These are phyloP conservation scores for Periophthalmus modestus DNA, from an alignment of 2,113 vertebrate species.

Conservation along the genomic window DNA sequence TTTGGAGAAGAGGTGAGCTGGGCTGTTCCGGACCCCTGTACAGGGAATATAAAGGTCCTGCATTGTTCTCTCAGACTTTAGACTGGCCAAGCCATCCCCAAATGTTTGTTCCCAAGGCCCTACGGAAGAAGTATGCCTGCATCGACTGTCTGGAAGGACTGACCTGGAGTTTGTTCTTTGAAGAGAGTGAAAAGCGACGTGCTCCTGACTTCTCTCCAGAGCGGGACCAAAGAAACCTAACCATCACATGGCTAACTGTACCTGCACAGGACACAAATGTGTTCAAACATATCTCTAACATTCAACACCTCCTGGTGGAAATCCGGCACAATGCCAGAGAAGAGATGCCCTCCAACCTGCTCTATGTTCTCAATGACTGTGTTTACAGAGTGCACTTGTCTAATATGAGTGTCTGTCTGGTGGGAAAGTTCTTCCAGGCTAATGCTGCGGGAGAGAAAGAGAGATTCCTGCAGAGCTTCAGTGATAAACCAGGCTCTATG, in stretches of 20 bases:
- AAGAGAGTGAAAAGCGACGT: constrained; percentile 59
- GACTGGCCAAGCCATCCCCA: constrained; percentile 66
- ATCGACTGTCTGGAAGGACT: constrained; percentile 70
- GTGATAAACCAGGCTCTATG: constrained; percentile 39
- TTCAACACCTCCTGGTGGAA: constrained; percentile 68
- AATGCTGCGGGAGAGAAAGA: constrained; percentile 18
- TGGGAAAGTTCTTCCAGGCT: constrained; percentile 50
- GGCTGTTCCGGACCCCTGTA: constrained; percentile 42
- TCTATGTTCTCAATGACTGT: constrained; percentile 66
- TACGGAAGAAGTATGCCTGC: constrained; percentile 60
- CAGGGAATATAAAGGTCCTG: constrained; percentile 31
- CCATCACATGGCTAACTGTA: constrained; percentile 54
- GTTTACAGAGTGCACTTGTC: constrained; percentile 55
- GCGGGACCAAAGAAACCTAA: background rate
- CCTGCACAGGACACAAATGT: constrained; percentile 13
- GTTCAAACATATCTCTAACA: constrained; percentile 59
- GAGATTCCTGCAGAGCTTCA: constrained; percentile 41
- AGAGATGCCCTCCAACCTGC: constrained; percentile 36
- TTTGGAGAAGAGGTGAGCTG: constrained; percentile 27
- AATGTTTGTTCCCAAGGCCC: constrained; percentile 67
- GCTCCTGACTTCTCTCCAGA: constrained; percentile 54
- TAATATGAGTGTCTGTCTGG: constrained; percentile 48
- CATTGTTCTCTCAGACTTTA: constrained; percentile 44
- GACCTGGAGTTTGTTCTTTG: constrained; percentile 71
- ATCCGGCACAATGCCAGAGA: constrained; percentile 63